Percentiles rank a stretch among this genome's conserved stretches.
These are phyloP conservation scores for Brevipalpus yothersi DNA, from an alignment of 1,140 invertebrate genomes.

Conservation along the genomic window DNA sequence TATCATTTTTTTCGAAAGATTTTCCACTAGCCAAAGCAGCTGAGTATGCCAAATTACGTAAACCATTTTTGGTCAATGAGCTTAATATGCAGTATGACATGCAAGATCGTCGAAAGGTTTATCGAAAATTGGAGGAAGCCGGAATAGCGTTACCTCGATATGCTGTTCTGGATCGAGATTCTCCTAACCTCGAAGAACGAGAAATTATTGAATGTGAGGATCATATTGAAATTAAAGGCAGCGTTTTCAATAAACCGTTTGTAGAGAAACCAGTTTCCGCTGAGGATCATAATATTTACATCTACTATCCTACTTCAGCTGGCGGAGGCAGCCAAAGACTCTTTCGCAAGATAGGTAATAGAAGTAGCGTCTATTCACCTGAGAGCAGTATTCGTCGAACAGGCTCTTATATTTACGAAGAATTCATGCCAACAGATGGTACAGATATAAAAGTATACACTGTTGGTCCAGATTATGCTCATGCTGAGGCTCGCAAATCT, in stretches of 20 bases:
- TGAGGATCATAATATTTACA: conserved; percentile 99
- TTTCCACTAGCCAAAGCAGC: conserved; percentile 97
- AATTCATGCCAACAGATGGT: conserved; percentile 99
- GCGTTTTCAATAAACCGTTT: conserved; percentile 94
- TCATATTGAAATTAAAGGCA: conserved; percentile 91
- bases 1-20: conserved; percentile 91
- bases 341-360: conserved; percentile 94
- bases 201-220: conserved; percentile 89
- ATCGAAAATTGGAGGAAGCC: conserved; percentile 71
- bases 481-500: conserved; percentile 94
- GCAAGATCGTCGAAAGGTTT: conserved; percentile 68
- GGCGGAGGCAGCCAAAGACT: conserved; percentile 81
- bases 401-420: conserved; percentile 98
- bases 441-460: conserved; percentile 77
- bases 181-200: conserved; percentile 64
- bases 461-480: conserved; percentile 92
- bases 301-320: conserved; percentile 97
- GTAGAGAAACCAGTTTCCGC: conserved; percentile 96
- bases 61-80: conserved; percentile 95
- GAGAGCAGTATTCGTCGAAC: conserved; percentile 85
- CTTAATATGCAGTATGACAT: conserved; percentile 95
- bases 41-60: conserved; percentile 70
- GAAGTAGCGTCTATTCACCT: conserved; percentile 91
- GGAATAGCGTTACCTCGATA: conserved; percentile 93
- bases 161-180: conserved; percentile 84